Base-by-base conservation (phyloP, 1,140 invertebrate species). In the Gonatopus flavifemur region DNA sequence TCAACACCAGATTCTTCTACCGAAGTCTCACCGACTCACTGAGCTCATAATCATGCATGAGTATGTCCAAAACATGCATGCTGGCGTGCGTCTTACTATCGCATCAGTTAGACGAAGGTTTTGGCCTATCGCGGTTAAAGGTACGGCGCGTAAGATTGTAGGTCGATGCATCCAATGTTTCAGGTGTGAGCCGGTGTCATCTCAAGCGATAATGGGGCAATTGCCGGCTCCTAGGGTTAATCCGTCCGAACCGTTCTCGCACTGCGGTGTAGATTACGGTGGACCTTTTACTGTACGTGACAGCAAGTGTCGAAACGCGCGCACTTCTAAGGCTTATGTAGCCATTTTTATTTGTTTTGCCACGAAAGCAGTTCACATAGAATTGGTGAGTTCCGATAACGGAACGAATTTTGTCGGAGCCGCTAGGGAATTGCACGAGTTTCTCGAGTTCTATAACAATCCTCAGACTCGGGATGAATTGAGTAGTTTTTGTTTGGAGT, bases 1-100 rank as follows among this genome's bases (percentile, higher is more conserved):
- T 15, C 69, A 72, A 50, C 72, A 77, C 59, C 77, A 74, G 1
- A 64, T 73, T 15, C 40, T 80, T 16, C 40, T 70, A 24, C 62
- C 69, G 22, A 19, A 50, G 12, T 62, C 57, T 18, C 56, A 67
- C 53, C 43, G 40, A 15, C 32, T 76, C 10, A 60, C 62, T 20
- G 44, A 57, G 7, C 32, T 75, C 32, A 49, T 77, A 1, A 64
- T 77, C 13, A 31, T 35, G 6, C 12, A 69, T 37, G 41, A 59
- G 19, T 72, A 78, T 49, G 1, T 31, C 2, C 44, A 47, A 16
- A 41, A 55, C 21, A 36, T 71, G 8, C 72, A 78, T 59, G 57
- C 56, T 15, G 69, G 68, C 12, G 62, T 66, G 8, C 64, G 68
- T 39, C 31, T 52, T 0, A 13, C 69, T 3, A 48, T 66, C 1